Evolutionary conservation across 2,888 invertebrate genomes (phyloP).

Genomic region (Parnassius mnemosyne): DNA sequence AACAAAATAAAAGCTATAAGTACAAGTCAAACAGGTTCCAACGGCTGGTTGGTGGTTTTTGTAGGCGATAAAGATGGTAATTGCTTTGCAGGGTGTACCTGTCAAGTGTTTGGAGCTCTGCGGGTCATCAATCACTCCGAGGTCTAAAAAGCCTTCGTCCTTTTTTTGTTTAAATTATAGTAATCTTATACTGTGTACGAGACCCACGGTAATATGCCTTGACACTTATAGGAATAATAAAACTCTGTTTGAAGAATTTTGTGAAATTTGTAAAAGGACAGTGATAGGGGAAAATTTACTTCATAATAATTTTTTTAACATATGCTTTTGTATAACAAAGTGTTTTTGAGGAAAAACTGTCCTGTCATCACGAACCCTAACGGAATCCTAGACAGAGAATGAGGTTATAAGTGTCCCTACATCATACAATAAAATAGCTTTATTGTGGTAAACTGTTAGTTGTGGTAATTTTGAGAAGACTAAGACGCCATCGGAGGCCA

Average conservation of each 20-base stretch:
- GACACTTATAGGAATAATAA: conserved; percentile 16
- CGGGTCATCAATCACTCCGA: conserved; percentile 27
- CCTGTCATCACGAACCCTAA: no score
- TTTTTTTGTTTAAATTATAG: conserved; percentile 27
- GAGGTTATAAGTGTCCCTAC: no score
- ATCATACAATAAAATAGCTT: no score
- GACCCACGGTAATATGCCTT: conserved; percentile 19
- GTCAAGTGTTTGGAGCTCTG: conserved; percentile 27
- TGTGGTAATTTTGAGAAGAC: no score
- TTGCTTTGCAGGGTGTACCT: conserved; percentile 29
- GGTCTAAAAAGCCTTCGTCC: conserved; percentile 22
- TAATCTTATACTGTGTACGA: conserved; percentile 20
- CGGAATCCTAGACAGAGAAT: no score
- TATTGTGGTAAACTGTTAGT: no score
- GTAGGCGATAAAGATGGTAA: conserved; percentile 28
- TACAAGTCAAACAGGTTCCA: conserved; percentile 26
- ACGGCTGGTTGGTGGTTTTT: conserved; percentile 23
- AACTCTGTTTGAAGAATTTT: background rate
- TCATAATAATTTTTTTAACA: no score
- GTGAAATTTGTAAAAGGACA: background rate
- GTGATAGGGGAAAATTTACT: no score
- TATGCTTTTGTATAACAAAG: no score
- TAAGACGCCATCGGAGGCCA: no score
- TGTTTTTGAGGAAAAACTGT: no score
- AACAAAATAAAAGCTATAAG: conserved; percentile 13